Evolutionary conservation across 1,140 invertebrate species (phyloP).

Genomic region (Euwallacea similis): DNA sequence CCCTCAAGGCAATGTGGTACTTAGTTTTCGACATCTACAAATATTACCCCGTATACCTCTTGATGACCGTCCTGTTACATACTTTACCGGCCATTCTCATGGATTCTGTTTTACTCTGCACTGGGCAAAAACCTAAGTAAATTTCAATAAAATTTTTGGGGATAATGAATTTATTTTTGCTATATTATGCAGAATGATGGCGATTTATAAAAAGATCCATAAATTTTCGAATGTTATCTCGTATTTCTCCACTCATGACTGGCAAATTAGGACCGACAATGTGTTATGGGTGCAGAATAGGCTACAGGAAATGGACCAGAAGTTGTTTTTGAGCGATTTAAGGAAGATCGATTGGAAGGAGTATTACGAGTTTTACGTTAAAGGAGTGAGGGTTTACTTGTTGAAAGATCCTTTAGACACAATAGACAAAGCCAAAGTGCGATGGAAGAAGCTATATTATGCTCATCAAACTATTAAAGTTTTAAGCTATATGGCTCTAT

Average conservation of each 20-base stretch:
- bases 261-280: constrained; percentile 70
- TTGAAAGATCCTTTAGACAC: constrained; percentile 72
- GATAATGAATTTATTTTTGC: background rate
- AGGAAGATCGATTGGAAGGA: constrained; percentile 67
- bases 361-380: constrained; percentile 67
- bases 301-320: constrained; percentile 62
- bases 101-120: constrained; percentile 58
- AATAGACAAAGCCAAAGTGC: constrained; percentile 51
- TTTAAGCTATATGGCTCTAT: background rate
- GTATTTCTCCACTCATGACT: constrained; percentile 72
- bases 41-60: constrained; percentile 49
- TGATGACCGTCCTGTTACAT: constrained; percentile 59
- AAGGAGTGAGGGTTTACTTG: constrained; percentile 67
- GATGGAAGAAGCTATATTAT: constrained; percentile 2
- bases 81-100: constrained; percentile 63
- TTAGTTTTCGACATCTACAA: constrained; percentile 59
- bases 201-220: constrained; percentile 75
- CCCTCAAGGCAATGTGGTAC: constrained; percentile 48
- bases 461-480: background rate
- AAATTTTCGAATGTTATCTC: constrained; percentile 70
- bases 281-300: constrained; percentile 60
- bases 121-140: constrained; percentile 65
- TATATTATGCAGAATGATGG: constrained; percentile 62
- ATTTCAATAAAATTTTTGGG: background rate
- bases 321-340: constrained; percentile 71